Conservation (phyloP, 2,888 invertebrate species). For the Ashinkailepas kermadecensis region DNA sequence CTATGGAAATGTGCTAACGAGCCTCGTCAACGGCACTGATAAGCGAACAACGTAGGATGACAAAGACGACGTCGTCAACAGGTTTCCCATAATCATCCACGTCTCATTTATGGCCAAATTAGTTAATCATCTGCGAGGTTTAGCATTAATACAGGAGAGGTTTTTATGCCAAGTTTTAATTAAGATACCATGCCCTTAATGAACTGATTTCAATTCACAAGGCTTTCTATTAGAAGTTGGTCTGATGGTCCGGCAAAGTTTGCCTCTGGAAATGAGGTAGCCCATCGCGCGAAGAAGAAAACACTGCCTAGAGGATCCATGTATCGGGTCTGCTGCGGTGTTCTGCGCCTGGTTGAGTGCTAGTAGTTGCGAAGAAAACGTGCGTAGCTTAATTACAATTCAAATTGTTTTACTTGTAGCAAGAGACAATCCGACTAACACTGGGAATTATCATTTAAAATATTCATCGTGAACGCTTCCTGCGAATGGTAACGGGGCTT, state of each 20-base stretch:
- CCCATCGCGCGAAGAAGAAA: neutral
- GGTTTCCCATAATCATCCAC: neutral
- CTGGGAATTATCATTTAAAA: too few species aligned
- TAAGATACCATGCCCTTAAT: conserved; percentile 17
- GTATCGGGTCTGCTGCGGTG: too few species aligned
- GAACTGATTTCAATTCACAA: neutral
- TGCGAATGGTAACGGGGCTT: too few species aligned
- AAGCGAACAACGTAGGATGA: too few species aligned
- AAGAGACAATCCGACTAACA: too few species aligned
- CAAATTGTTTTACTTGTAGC: too few species aligned
- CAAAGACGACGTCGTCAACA: neutral
- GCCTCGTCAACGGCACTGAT: too few species aligned
- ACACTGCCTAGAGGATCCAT: neutral
- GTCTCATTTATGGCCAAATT: neutral
- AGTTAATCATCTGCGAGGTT: neutral
- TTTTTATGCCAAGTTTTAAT: conserved; percentile 7
- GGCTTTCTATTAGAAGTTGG: conserved; percentile 13
- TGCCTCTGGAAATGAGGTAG: neutral
- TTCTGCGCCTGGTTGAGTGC: too few species aligned
- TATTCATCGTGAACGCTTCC: too few species aligned
- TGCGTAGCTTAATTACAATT: too few species aligned
- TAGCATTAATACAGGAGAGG: neutral
- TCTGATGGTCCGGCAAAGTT: neutral
- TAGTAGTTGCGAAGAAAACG: too few species aligned
- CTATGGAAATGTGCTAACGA: too few species aligned